These are phyloP conservation scores for Calliopsis andreniformis DNA, from an alignment of 1,140 invertebrate species.

Conservation along the genomic window DNA sequence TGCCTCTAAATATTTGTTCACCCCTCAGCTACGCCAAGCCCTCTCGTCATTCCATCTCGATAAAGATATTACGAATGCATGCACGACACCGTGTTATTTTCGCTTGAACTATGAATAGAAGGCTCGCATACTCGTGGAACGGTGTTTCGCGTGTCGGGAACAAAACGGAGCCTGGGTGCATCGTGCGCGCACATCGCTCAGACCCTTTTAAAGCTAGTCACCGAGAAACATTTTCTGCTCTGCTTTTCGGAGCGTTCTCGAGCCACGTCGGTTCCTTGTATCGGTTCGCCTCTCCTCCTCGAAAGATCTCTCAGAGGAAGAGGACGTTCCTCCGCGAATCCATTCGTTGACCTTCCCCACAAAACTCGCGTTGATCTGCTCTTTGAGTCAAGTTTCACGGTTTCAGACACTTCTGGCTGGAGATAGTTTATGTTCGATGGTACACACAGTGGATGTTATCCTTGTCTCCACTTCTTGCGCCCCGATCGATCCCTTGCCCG, in stretches of 20 bases:
- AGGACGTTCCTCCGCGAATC: no score
- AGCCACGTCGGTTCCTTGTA: slow-evolving; percentile 31
- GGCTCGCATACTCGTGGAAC: slow-evolving; percentile 8
- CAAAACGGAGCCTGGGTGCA: slow-evolving; percentile 3
- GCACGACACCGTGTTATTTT: slow-evolving; percentile 45
- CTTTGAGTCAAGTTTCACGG: no score
- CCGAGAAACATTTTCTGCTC: slow-evolving; percentile 24
- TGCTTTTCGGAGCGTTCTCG: slow-evolving; percentile 28
- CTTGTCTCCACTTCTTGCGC: slow-evolving; percentile 29
- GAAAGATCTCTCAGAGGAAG: slow-evolving; percentile 1
- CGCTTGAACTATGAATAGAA: slow-evolving; percentile 32
- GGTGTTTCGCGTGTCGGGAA: not conserved
- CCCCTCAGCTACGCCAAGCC: not conserved
- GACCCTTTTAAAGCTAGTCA: slow-evolving; percentile 30
- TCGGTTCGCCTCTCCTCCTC: not conserved
- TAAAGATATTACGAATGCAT: slow-evolving; percentile 22
- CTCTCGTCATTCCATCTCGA: slow-evolving; percentile 9
- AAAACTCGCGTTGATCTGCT: no score
- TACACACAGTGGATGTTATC: slow-evolving; percentile 41
- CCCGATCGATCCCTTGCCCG: slow-evolving; percentile 41
- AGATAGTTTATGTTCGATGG: slow-evolving; percentile 18
- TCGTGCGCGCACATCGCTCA: slow-evolving; percentile 1
- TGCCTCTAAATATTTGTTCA: not conserved
- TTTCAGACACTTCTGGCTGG: not conserved
- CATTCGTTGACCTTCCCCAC: no score